These are phyloP conservation scores for Sebastes melanostomus DNA, from an alignment of 2,797 vertebrate species.

Conservation along the genomic window DNA sequence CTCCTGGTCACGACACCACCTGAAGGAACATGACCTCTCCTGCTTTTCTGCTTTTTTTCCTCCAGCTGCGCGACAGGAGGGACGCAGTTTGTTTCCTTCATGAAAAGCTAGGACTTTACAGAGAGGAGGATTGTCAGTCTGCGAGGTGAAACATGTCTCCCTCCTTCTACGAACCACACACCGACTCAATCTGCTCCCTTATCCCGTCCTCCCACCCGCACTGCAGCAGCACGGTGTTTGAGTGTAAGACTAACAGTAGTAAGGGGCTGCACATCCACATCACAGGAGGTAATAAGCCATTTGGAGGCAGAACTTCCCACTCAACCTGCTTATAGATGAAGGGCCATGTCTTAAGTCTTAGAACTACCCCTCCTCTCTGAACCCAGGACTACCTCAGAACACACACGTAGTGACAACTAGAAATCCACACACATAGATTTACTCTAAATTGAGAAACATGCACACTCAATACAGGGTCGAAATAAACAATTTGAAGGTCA, in stretches of 20 bases:
- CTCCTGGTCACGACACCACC: slow-evolving; percentile 15
- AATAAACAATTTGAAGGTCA: neutral
- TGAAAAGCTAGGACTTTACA: slow-evolving; percentile 8
- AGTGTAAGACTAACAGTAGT: neutral
- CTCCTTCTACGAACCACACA: slow-evolving; percentile 9
- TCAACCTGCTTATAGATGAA: neutral
- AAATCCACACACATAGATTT: neutral
- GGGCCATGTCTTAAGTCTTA: slow-evolving; percentile 1
- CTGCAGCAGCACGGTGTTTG: neutral
- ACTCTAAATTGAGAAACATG: neutral
- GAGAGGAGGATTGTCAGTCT: neutral
- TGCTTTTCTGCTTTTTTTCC: neutral
- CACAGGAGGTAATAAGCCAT: slow-evolving; percentile 21
- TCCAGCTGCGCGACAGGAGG: neutral
- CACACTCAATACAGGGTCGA: neutral
- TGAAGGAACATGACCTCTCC: slow-evolving; percentile 28
- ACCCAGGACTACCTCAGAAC: slow-evolving; percentile 64
- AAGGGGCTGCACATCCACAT: slow-evolving; percentile 5
- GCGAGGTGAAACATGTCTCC: neutral
- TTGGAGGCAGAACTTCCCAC: neutral
- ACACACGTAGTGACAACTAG: neutral
- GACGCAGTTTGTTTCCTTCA: slow-evolving; percentile 3
- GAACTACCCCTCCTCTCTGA: slow-evolving; percentile 4
- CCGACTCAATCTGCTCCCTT: neutral
- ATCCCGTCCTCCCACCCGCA: neutral